Base-by-base conservation (phyloP, 1,140 invertebrate species). In the Charaxes varanes region DNA sequence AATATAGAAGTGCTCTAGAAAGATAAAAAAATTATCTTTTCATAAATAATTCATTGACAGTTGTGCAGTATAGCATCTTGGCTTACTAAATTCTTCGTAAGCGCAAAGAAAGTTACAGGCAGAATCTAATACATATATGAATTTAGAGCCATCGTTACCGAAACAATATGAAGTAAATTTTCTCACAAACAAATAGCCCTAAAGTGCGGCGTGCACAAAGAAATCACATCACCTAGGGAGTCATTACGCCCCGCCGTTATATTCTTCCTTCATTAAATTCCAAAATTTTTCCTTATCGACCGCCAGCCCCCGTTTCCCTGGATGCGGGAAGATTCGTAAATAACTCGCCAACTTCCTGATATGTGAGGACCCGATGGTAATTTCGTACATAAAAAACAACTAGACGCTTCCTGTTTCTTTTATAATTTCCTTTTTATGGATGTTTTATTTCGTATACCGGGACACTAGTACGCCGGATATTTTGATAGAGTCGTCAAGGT, bases 211-310 rank as follows among this genome's bases (percentile, higher is more conserved):
- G 21, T 12, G 8, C 10, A 23, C 14, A 33, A 11, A 8, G 31
- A 18, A 33, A 22, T 16, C 33, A 22, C 18, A 15, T 12, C 34
- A 58, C 27, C 42, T 18, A 31, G 41, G 35, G 40, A 43, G 49
- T 65, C 48, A 59, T 65, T 65, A 65, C 42, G 12, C 38, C 10
- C 22, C 7, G 22, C 50, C 49, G 52, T 61, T 50, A 58, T 50
- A 45, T 45, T 26, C 49, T 48, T 54, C 24, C 42, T 40, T 60
- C 59, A 60, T 65, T 55, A 60, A 65, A 57, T 45, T 50, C 42
- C 38, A 53, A 55, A 59, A 40, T 53, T 60, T 55, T 60, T 57
- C 53, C 59, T 62, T 53, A 57, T 54, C 55, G 53, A 59, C 55
- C 46, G 24, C 55, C 47, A 24, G 8, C 14, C 36, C 41, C 27